phyloP scores from a whole-genome alignment of 2,113 vertebrate genomes.

The Donacobius atricapilla region DNA sequence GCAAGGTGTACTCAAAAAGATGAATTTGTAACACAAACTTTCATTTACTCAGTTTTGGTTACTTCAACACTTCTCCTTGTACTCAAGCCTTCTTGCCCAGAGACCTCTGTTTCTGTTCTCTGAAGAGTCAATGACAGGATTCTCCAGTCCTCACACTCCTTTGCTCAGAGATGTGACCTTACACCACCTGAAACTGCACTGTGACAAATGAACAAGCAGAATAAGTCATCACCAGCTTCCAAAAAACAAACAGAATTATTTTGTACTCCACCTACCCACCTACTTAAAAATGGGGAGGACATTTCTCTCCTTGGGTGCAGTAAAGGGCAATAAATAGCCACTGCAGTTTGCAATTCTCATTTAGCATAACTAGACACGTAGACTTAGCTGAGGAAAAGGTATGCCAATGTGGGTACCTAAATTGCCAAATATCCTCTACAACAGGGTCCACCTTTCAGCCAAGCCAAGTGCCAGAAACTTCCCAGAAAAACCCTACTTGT shows the following conservation, averaged over 20 bases:
- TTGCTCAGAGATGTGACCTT: not conserved
- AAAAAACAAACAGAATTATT: not conserved
- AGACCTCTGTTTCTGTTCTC: not conserved
- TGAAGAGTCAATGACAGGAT: not conserved
- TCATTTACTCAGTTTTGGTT: not conserved
- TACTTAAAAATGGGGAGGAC: not conserved
- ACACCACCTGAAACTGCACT: not conserved
- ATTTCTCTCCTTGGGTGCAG: not conserved
- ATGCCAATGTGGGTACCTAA: too few relatives aligned
- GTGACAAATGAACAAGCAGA: not conserved
- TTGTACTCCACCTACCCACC: not conserved
- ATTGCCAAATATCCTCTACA: not conserved
- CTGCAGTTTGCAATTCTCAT: not conserved
- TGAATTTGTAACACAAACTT: not conserved
- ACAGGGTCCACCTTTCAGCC: not conserved
- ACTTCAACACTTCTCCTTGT: not conserved
- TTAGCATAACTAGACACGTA: not conserved
- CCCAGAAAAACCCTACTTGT: not conserved
- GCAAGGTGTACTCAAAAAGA: not conserved
- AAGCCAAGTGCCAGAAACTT: not conserved
- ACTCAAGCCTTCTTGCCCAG: not conserved
- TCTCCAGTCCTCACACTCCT: not conserved
- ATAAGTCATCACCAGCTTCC: not conserved
- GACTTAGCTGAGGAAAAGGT: not conserved
- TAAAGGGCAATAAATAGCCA: not conserved